Base-by-base conservation (phyloP, 1,140 invertebrate species). In the Zaprionus capensis region DNA sequence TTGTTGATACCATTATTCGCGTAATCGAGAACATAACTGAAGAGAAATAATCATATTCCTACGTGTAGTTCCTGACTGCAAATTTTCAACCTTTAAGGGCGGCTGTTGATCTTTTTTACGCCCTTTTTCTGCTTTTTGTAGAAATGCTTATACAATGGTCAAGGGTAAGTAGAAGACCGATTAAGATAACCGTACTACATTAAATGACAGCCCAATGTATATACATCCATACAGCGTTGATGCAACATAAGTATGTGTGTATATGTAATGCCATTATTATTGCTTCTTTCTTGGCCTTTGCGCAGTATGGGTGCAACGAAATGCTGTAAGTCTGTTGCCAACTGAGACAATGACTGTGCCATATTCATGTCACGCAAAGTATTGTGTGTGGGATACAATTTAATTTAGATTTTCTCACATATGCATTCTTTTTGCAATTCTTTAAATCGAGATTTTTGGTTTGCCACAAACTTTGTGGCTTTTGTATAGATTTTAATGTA, bases 381-480 rank as follows among this genome's bases (percentile, higher is more conserved):
- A 17, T 46, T 46, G 41, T 46, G 41, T 44, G 41, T 46, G 41
- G 41, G 41, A 46, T 46, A 17, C 6, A 17, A n/a, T 17, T 46
- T 17, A 17, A 9, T 46, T 46, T 46, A 46, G 41, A 46, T 46
- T 46, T 46, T 46, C 41, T 46, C 41, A 46, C n/a, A 46, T 38
- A 38, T 38, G 14, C 36, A 38, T 38, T 38, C 12, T 14, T 86
- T 86, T 86, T 86, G 82, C 76, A 82, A 87, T 87, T 87, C 78
- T 87, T 77, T 76, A 76, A 80, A 76, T 82, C 70, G 70, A 56
- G 59, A 75, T 70, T 68, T 80, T 73, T 36, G 68, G 65, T 77
- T 73, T 66, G 81, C 62, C 64, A 85, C 82, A 26, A 26, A 4
- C 24, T 26, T 26, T 26, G 24, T 24, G 24, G 5, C 2, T 15